Base-by-base conservation (phyloP, 2,113 vertebrate species). In the Procavia capensis region DNA sequence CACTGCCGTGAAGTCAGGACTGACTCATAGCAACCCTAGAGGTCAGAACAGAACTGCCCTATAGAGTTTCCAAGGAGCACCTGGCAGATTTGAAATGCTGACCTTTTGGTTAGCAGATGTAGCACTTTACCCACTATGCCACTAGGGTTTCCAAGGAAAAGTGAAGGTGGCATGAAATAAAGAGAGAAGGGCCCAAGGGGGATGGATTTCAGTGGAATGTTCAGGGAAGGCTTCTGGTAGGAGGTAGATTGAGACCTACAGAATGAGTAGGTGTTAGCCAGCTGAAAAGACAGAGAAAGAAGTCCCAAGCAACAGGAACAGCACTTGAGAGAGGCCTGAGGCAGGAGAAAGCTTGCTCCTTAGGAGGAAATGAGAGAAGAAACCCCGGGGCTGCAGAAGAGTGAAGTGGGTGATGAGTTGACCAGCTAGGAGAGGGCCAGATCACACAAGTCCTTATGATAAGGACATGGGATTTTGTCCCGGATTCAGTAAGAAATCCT, bases 121-220 rank as follows among this genome's bases (percentile, higher is more conserved):
- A n/a, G n/a, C n/a, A n/a, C n/a, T n/a, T n/a, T n/a, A n/a, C n/a
- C n/a, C n/a, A n/a, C n/a, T n/a, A n/a, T n/a, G n/a, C n/a, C n/a
- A n/a, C n/a, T n/a, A n/a, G n/a, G n/a, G n/a, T n/a, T n/a, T n/a
- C n/a, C n/a, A 76, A 85, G 64, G 78, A 43, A 82, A 84, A 90
- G 75, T 43, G 43, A 36, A 31, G 11, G 2, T 22, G 10, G 10
- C 10, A 2, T 25, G 34, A 50, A 61, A 41, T 41, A 36, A 10
- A 0, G n/a, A 85, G 34, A 36, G 11, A 25, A 4, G 6, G 1
- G 17, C 1, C 39, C 4, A 34, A 39, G 7, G 2, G 6, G 8
- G 9, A 9, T 39, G 66, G 13, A 43, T 78, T 39, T 45, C 59
- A 85, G 78, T 27, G 79, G 61, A 91, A 16, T 66, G 0, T 61